These are phyloP conservation scores for Pentalonia nigronervosa DNA, from an alignment of 1,140 invertebrate genomes.

Conservation along the genomic window DNA sequence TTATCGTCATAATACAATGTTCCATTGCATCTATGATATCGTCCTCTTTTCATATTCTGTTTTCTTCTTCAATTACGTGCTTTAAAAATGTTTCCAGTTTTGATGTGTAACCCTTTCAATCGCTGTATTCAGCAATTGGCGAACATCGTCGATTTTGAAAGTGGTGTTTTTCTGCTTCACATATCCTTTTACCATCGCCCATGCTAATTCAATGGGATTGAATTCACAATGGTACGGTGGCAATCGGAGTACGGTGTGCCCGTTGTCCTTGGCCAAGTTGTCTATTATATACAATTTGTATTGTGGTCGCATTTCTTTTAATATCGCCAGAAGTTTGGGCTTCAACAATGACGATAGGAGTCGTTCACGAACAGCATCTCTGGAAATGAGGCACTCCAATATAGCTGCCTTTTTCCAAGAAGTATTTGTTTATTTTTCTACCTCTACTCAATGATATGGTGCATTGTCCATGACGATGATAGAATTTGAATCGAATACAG, in stretches of 20 bases:
- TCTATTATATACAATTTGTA: too few species aligned
- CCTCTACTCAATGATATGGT: too few species aligned
- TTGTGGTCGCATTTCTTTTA: too few species aligned
- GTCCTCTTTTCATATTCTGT: not conserved
- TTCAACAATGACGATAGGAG: not conserved
- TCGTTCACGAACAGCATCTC: not conserved
- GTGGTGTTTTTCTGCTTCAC: slow-evolving; percentile 61
- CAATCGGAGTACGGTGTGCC: slow-evolving; percentile 58
- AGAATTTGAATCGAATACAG: too few species aligned
- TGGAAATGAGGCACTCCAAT: not conserved
- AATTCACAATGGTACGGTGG: slow-evolving; percentile 64
- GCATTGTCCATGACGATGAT: too few species aligned
- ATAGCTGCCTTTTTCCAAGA: not conserved
- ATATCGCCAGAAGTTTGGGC: not conserved
- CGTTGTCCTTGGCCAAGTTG: not conserved
- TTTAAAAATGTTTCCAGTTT: slow-evolving; percentile 3
- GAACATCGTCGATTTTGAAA: not conserved
- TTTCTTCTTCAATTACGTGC: not conserved
- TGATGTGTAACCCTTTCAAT: not conserved
- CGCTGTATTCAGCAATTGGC: not conserved
- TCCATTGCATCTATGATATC: not conserved
- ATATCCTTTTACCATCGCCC: slow-evolving; percentile 63
- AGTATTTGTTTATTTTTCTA: not conserved
- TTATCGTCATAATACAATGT: not conserved
- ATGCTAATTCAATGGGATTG: slow-evolving; percentile 62